A percentile compares a stretch with the other conserved stretches of the same genome.
phyloP scores from a whole-genome alignment of 2,888 invertebrate species.

The Psococerastis gibbosa region DNA sequence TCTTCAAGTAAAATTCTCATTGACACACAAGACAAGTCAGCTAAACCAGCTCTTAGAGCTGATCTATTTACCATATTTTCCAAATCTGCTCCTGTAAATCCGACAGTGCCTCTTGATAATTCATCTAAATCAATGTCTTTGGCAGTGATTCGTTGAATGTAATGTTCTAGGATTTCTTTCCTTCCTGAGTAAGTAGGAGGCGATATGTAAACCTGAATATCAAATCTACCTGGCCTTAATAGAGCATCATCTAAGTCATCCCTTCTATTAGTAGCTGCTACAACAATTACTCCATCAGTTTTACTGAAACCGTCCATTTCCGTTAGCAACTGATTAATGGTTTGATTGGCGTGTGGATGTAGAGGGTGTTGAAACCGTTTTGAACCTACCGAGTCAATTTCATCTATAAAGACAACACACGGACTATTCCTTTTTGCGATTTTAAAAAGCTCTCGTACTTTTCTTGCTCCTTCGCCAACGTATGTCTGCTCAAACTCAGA shows the following conservation, averaged over 20 bases:
- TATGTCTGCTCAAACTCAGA: conserved; percentile 98
- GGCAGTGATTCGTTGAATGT: conserved; percentile 65
- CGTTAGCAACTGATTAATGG: conserved; percentile 91
- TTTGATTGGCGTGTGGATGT: conserved; percentile 99
- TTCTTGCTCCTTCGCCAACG: conserved; percentile 90
- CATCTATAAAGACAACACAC: conserved; percentile 97
- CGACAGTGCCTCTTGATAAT: conserved; percentile 33
- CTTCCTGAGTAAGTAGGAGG: conserved; percentile 85
- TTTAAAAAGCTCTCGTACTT: conserved; percentile 82
- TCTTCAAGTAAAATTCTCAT: conserved; percentile 36
- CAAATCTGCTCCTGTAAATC: conserved; percentile 39
- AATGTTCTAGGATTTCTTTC: conserved; percentile 77
- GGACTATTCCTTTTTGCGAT: conserved; percentile 89
- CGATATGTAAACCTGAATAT: conserved; percentile 67
- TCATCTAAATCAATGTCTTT: conserved; percentile 18
- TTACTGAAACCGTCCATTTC: conserved; percentile 98
- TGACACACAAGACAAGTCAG: conserved; percentile 27
- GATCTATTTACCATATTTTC: conserved; percentile 42
- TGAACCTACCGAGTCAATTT: conserved; percentile 97
- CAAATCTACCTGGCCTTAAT: conserved; percentile 89
- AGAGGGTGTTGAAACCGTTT: conserved; percentile 92
- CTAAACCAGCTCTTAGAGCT: conserved; percentile 34
- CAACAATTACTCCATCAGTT: conserved; percentile 89
- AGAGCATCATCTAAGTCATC: conserved; percentile 93
- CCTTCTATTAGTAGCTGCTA: conserved; percentile 71